These are phyloP conservation scores for Motacilla tschutschensis DNA, from an alignment of 2,113 vertebrate species.

Conservation along the genomic window DNA sequence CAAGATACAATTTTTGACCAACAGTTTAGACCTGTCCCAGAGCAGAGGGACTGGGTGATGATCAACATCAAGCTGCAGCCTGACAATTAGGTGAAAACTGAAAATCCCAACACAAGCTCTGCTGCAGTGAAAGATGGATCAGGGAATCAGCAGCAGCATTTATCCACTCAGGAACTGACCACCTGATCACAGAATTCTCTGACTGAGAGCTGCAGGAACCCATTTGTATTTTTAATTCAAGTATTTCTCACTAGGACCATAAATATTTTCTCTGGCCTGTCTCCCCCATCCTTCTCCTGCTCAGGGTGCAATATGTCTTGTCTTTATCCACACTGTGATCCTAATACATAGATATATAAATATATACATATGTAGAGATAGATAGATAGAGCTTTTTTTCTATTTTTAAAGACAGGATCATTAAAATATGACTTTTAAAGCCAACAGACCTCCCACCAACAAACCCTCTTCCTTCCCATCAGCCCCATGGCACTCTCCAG, in stretches of 20 bases:
- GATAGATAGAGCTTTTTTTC: no score
- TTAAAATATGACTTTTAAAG: background rate
- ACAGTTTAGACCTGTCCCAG: background rate
- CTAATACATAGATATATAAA: background rate
- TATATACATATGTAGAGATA: fast-evolving
- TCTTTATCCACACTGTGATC: background rate
- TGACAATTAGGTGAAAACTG: background rate
- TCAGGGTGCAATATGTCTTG: background rate
- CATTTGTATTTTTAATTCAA: background rate
- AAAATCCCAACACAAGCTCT: fast-evolving
- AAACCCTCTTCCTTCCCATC: background rate
- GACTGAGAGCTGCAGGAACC: background rate
- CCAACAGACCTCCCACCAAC: background rate
- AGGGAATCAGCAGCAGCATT: background rate
- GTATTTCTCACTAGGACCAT: background rate
- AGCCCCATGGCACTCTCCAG: background rate
- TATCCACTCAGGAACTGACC: background rate
- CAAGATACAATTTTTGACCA: fast-evolving
- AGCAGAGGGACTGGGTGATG: background rate
- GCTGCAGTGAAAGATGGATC: background rate
- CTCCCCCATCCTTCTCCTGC: background rate
- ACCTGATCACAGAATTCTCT: background rate
- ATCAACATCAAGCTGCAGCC: background rate
- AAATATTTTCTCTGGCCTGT: background rate
- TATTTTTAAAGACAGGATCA: background rate